Evolutionary conservation across 2,888 invertebrate genomes (phyloP), one percentile per base, ranked within the genome.

Genomic region (Lepidocyrtinus sp.): DNA sequence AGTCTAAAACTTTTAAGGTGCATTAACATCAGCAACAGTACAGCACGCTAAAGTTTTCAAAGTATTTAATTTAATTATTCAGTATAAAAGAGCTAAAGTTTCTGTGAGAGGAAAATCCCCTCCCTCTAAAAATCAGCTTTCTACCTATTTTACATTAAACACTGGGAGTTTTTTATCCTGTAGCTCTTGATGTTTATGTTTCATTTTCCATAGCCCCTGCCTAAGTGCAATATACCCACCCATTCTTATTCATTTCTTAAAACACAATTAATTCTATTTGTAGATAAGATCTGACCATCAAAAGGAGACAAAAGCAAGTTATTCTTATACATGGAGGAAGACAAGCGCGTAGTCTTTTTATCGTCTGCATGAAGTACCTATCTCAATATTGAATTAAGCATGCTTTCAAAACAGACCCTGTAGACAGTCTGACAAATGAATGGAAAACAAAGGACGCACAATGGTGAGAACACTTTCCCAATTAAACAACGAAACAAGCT

Each of bases 211-310:
- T 36, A 5, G 12, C 12, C 36, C 5, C 36, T 7, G 36, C 5
- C 36, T 7, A 7, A 36, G 36, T 7, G 36, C 5, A 36, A 7
- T 36, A 12, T 36, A 65, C 17, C 65, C 17, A 36, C 12, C 65
- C 1, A 65, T 19, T 27, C 46, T 59, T 46, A 63, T 63, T 63
- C 63, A 46, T 65, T n/a, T 75, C 46, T 36, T 36, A 36, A 36
- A 25, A 9, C 46, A 21, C 62, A 25, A 73, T 67, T 73, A 73
- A 73, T 72, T 78, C 50, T 36, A 62, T 63, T 68, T 59, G 5
- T 24, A 73, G 78, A 78, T 78, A 78, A 73, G 55, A 73, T 73
- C 73, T 78, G 73, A 62, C 78, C 73, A 78, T 78, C 72, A 78
- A 45, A 73, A 45, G 36, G 78, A 59, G 73, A 77, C 77, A 77